Evolutionary conservation across 2,797 vertebrate genomes (phyloP).

Genomic region (Mus caroli): DNA sequence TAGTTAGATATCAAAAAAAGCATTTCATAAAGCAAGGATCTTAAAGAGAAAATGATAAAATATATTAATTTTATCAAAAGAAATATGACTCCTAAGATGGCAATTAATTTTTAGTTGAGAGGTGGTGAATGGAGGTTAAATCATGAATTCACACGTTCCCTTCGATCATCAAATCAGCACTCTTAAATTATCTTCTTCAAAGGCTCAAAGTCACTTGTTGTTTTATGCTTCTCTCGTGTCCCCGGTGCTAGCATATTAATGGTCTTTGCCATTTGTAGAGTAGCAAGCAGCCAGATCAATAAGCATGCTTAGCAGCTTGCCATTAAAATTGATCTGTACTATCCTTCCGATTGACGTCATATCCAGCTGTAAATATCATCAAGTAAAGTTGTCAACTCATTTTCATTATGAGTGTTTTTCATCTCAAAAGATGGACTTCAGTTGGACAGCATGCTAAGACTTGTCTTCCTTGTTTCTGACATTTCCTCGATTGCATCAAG

Average conservation of each 20-base stretch:
- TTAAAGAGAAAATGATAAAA: slow-evolving; percentile 79
- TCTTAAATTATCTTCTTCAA: slow-evolving; percentile 83
- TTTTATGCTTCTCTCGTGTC: slow-evolving; percentile 78
- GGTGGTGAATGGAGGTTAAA: slow-evolving; percentile 81
- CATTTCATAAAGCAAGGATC: slow-evolving; percentile 62
- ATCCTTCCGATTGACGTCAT: slow-evolving; percentile 87
- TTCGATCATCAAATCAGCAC: slow-evolving; percentile 81
- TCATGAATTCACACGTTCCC: slow-evolving; percentile 83
- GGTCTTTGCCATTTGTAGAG: slow-evolving; percentile 85
- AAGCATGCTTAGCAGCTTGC: slow-evolving; percentile 86
- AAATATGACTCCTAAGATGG: slow-evolving; percentile 71
- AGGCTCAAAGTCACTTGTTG: slow-evolving; percentile 81
- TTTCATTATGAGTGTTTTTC: slow-evolving; percentile 84
- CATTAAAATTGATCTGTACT: slow-evolving; percentile 88
- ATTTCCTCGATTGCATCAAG: slow-evolving; percentile 78
- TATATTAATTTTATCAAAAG: slow-evolving; percentile 78
- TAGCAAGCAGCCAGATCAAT: slow-evolving; percentile 86
- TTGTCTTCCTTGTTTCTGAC: slow-evolving; percentile 85
- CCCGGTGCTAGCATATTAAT: slow-evolving; percentile 84
- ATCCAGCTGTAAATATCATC: slow-evolving; percentile 89
- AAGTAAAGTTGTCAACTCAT: slow-evolving; percentile 87
- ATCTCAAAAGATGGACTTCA: slow-evolving; percentile 86
- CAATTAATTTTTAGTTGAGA: slow-evolving; percentile 79
- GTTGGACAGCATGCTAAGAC: slow-evolving; percentile 76
- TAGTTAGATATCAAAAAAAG: slow-evolving; percentile 47